Evolutionary conservation across 2,888 invertebrate genomes (phyloP).

Genomic region (Aspidiotus destructor): DNA sequence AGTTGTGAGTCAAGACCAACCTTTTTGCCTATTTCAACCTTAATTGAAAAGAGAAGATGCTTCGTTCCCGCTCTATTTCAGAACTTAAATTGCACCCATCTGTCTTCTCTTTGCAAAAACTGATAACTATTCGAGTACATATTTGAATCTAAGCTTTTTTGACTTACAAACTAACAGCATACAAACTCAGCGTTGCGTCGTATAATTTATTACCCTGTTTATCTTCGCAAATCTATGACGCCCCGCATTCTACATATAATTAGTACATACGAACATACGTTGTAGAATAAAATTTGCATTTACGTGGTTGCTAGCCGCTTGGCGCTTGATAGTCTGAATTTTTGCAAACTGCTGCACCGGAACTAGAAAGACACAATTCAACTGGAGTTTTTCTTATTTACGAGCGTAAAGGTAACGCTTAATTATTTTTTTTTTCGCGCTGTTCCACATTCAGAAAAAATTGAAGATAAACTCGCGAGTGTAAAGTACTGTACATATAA

Average conservation of each 20-base stretch:
- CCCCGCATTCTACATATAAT: background rate
- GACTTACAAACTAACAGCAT: too few relatives aligned
- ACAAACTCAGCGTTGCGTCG: too few relatives aligned
- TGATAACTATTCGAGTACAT: too few relatives aligned
- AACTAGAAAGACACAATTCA: background rate
- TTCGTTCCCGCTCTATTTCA: too few relatives aligned
- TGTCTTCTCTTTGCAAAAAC: too few relatives aligned
- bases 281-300: constrained; percentile 1
- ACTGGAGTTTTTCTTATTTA: background rate
- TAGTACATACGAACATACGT: background rate
- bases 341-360: background rate
- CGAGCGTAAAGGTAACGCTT: background rate
- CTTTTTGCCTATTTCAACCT: too few relatives aligned
- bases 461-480: background rate
- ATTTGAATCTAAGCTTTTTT: too few relatives aligned
- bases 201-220: too few relatives aligned
- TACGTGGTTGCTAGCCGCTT: background rate
- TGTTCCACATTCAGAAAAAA: background rate
- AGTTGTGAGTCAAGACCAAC: too few relatives aligned
- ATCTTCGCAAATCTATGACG: too few relatives aligned
- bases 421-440: background rate
- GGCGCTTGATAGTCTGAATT: background rate
- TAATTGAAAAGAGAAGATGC: too few relatives aligned
- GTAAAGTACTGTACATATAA: background rate
- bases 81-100: too few relatives aligned